A percentile compares a stretch with the other conserved stretches of the same genome.
These are phyloP conservation scores for Drosophila littoralis DNA, from an alignment of 1,140 invertebrate species.

Conservation along the genomic window DNA sequence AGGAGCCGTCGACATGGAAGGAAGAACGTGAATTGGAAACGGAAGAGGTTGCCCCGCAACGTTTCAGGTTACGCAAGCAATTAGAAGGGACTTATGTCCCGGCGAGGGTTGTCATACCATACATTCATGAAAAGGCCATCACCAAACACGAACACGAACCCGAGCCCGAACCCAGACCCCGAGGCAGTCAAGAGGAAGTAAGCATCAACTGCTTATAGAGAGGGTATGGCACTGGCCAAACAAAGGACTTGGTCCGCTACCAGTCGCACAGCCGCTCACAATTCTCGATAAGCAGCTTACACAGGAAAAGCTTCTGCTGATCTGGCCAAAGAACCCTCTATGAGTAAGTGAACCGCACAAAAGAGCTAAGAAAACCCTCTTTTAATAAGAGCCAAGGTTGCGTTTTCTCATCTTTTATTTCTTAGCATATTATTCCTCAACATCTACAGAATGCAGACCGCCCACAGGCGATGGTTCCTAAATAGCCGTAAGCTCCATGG, in stretches of 20 bases:
- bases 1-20: conserved; percentile 17
- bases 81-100: conserved; percentile 68
- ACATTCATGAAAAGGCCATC: conserved; percentile 64
- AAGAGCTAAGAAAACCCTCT: conserved; percentile 36
- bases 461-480: no score
- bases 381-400: conserved; percentile 22
- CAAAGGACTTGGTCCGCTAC: conserved; percentile 61
- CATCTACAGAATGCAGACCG: no score
- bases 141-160: conserved; percentile 19
- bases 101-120: conserved; percentile 61
- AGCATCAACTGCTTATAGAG: conserved; percentile 64
- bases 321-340: conserved; percentile 27
- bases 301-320: conserved; percentile 34
- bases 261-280: conserved; percentile 19
- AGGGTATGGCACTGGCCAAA: conserved; percentile 48
- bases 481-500: no score
- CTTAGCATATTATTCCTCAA: no score
- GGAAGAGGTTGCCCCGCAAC: conserved; percentile 40
- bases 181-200: conserved; percentile 70
- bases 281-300: conserved; percentile 18
- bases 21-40: conserved; percentile 22
- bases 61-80: conserved; percentile 79
- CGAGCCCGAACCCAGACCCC: conserved; percentile 10
- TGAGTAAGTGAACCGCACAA: conserved; percentile 33
- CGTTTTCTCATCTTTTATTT: neutral